Evolutionary conservation across 2,888 invertebrate genomes (phyloP).

Genomic region (Cataglyphis livida): DNA sequence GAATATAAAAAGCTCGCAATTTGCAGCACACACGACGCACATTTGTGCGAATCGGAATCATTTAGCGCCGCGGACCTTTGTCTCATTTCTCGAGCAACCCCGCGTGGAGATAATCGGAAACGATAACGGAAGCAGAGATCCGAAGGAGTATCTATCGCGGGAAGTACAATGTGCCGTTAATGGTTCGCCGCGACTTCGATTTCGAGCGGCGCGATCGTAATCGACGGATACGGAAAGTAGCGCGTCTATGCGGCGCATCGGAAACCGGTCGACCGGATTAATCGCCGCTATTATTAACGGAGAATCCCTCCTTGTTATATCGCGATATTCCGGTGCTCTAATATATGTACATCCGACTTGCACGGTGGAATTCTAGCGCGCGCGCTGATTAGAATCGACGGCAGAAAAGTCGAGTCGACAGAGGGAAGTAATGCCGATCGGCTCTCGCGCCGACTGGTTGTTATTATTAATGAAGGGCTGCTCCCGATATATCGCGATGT

Average conservation of each 20-base stretch:
- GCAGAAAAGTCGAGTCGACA: constrained; percentile 48
- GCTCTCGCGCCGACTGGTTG: constrained; percentile 23
- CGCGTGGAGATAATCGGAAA: constrained; percentile 5
- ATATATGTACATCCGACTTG: constrained; percentile 36
- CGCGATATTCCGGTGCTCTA: constrained; percentile 47
- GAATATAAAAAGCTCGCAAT: constrained; percentile 30
- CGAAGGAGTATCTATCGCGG: not conserved
- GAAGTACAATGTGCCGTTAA: not conserved
- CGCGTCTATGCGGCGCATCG: constrained; percentile 26
- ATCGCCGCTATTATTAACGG: constrained; percentile 48
- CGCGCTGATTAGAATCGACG: constrained; percentile 66
- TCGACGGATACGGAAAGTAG: constrained; percentile 25
- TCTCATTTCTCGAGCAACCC: not conserved
- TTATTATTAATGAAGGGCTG: constrained; percentile 41
- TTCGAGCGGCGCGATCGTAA: constrained; percentile 16
- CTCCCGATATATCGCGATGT: constrained; percentile 40
- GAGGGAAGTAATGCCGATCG: constrained; percentile 50
- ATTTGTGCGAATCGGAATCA: not conserved
- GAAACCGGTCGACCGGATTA: constrained; percentile 53
- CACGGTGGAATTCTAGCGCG: not conserved
- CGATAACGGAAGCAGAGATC: not conserved
- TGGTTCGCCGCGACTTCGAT: constrained; percentile 19
- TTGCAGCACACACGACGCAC: not conserved
- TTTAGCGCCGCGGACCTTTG: not conserved
- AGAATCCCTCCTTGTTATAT: constrained; percentile 32